Conservation (phyloP, 2,113 vertebrate species). For the Ceyx cyanopectus region DNA sequence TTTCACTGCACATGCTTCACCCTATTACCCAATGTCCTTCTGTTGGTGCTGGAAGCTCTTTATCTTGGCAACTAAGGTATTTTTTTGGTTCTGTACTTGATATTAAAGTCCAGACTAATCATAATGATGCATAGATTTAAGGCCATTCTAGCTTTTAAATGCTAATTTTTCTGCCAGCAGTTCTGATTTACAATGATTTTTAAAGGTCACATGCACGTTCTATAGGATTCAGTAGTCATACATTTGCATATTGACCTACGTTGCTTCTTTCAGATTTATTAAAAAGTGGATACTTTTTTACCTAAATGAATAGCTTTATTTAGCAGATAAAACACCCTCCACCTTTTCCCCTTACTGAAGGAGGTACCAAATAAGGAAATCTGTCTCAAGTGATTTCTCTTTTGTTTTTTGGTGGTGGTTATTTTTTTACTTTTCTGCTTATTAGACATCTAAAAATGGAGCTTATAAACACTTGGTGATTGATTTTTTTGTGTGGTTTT, state of each 20-base stretch:
- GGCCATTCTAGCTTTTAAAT: conserved; percentile 88
- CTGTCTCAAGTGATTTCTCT: background rate
- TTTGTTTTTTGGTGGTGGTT: background rate
- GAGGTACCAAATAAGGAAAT: background rate
- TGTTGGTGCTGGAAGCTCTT: conserved; percentile 67
- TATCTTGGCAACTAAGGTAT: conserved; percentile 69
- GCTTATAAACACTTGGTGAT: background rate
- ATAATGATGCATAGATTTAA: conserved; percentile 85
- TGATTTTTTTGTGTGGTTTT: background rate
- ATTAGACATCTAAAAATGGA: background rate
- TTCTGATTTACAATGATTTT: conserved; percentile 85
- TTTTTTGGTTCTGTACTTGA: conserved; percentile 61
- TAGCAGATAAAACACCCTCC: background rate
- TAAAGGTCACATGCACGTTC: conserved; percentile 84
- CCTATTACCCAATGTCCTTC: conserved; percentile 69
- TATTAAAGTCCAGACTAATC: conserved; percentile 83
- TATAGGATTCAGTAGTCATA: conserved; percentile 73
- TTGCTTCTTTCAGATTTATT: background rate
- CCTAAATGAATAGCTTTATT: background rate
- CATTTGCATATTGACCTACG: conserved; percentile 33
- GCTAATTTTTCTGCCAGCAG: conserved; percentile 90
- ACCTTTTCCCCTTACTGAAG: background rate
- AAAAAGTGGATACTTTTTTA: background rate
- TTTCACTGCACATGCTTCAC: conserved; percentile 81
- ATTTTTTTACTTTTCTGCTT: background rate